Base-by-base conservation (phyloP, 2,797 vertebrate species). In the Sebastes oblongus region DNA sequence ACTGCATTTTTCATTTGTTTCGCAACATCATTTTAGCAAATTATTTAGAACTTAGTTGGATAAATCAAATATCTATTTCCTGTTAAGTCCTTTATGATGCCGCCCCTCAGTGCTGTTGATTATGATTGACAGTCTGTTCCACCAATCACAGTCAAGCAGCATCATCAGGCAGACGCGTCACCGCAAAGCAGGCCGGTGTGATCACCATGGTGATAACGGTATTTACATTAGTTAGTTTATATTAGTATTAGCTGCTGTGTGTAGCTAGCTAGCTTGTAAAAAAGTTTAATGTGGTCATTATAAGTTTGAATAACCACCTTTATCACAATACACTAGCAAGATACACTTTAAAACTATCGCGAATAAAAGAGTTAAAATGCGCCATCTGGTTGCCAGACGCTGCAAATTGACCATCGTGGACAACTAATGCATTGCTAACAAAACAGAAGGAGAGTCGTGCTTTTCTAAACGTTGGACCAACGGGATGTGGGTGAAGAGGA, bases 121-220 rank as follows among this genome's bases (percentile, higher is more conserved):
- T 34, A 7, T 68, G 72, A 81, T 27, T 18, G 20, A 66, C 66
- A 58, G 24, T n/a, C 25, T 32, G 2, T 22, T 64, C 30, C 3
- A 72, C 72, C 75, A 82, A 81, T 85, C 3, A 72, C 25, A 75
- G 25, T 34, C 11, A 4, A 74, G 20, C 20, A 6, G 4, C n/a
- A 36, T 8, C 1, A 71, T 13, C n/a, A 16, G 25, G 25, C 5
- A 1, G 16, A 20, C 10, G 9, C 8, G 56, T 2, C 24, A 8
- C 29, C 2, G 27, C 20, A 3, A 2, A 50, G 25, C 11, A 10
- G 39, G 2, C 2, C 3, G 16, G 1, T 4, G 18, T 20, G 6
- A 50, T 50, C 46, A 50, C 46, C 46, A 46, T 46, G 42, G 42
- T 18, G 42, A 46, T 46, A 50, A 50, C 16, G 14, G 3, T 52